A percentile compares a stretch with the other conserved stretches of the same genome.
Conservation (phyloP, 37 sponge, comb jelly and placozoan species). For the Cladorhizidae sp. region DNA sequence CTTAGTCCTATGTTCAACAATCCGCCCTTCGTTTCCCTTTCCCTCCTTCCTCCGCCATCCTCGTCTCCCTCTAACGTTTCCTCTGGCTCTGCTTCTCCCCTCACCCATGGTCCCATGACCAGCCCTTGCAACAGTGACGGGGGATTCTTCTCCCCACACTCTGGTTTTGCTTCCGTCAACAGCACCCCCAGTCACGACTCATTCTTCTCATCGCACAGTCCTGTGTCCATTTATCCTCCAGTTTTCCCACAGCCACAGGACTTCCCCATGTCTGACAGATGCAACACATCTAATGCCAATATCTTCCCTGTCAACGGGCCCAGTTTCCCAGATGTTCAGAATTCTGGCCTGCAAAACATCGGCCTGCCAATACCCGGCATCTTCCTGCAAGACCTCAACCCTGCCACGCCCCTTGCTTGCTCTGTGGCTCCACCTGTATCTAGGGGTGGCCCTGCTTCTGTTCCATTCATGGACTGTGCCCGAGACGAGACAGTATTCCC, state of each 20-base stretch:
- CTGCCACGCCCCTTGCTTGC: not conserved
- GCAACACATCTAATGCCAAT: not conserved
- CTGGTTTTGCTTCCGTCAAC: not conserved
- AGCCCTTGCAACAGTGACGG: conserved; percentile 26
- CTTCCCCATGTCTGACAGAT: not conserved
- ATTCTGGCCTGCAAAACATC: not conserved
- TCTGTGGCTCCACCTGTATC: not conserved
- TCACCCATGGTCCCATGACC: not conserved
- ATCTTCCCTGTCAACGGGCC: not conserved
- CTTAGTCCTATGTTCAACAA: not conserved
- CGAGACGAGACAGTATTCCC: no score
- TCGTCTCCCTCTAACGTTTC: not conserved
- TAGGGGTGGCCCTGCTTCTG: not conserved
- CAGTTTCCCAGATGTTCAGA: conserved; percentile 8
- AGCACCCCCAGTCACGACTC: conserved; percentile 29
- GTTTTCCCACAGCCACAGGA: conserved; percentile 3
- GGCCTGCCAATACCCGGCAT: conserved; percentile 12
- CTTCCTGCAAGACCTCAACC: not conserved
- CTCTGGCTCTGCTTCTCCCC: not conserved
- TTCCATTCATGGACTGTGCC: no score
- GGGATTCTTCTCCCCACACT: conserved; percentile 6
- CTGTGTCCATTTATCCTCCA: conserved; percentile 4
- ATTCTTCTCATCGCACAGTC: conserved; percentile 8
- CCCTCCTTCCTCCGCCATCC: not conserved
- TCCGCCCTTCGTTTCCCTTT: not conserved